Conservation (phyloP, 2,888 invertebrate genomes). For the Ormyrus nitidulus region DNA sequence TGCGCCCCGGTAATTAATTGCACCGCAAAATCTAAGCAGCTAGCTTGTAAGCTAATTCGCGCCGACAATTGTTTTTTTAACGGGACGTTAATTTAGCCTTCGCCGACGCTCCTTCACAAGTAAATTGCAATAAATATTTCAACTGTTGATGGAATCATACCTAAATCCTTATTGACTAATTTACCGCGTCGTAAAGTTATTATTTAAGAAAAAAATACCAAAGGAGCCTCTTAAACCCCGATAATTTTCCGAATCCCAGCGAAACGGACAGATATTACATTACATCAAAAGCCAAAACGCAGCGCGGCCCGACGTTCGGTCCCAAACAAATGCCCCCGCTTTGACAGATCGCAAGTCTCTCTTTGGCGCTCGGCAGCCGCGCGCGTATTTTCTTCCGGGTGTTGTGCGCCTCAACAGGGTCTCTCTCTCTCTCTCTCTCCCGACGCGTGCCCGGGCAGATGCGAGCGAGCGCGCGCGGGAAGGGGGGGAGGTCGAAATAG, state of each 20-base stretch:
- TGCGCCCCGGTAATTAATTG: neutral
- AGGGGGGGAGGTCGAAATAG: slow-evolving; percentile 33
- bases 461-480: slow-evolving; percentile 47
- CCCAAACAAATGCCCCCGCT: slow-evolving; percentile 5
- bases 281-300: neutral
- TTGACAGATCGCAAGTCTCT: slow-evolving; percentile 35
- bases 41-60: too few species aligned
- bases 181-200: too few species aligned
- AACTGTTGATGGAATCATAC: too few species aligned
- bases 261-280: slow-evolving; percentile 20
- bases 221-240: neutral
- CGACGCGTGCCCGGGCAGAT: slow-evolving; percentile 62
- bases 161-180: too few species aligned
- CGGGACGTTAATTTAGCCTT: too few species aligned
- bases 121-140: too few species aligned
- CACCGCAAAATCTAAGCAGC: too few species aligned
- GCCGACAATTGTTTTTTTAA: too few species aligned
- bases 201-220: too few species aligned
- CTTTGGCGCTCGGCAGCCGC: slow-evolving; percentile 10
- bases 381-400: slow-evolving; percentile 56
- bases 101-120: too few species aligned
- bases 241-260: slow-evolving; percentile 1
- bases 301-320: neutral
- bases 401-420: slow-evolving; percentile 36
- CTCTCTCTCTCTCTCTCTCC: slow-evolving; percentile 65